Percentiles rank a stretch among this genome's conserved stretches.
These are phyloP conservation scores for Oreonectes daqikongensis DNA, from an alignment of 2,797 vertebrate genomes.

Conservation along the genomic window DNA sequence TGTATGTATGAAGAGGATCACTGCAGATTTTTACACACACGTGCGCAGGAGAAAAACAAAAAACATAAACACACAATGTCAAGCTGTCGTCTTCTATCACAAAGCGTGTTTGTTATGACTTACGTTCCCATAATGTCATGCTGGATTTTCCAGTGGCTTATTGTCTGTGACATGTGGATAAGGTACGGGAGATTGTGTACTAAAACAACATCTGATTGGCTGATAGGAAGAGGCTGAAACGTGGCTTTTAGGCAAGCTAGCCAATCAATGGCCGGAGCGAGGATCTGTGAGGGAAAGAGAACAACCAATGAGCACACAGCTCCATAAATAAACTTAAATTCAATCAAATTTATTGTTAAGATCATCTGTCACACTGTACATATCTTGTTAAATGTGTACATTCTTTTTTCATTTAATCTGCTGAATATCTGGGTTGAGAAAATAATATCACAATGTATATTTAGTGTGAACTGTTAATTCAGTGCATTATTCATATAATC, in stretches of 20 bases:
- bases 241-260: conserved; percentile 80
- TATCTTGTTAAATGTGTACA: too few species aligned
- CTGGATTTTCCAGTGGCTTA: conserved; percentile 67
- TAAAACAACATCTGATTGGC: conserved; percentile 77
- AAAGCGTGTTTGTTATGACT: conserved; percentile 35
- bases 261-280: conserved; percentile 88
- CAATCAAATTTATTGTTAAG: too few species aligned
- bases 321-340: background rate
- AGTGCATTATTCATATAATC: too few species aligned
- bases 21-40: conserved; percentile 52
- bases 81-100: background rate
- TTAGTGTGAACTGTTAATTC: background rate
- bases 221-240: conserved; percentile 79
- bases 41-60: background rate
- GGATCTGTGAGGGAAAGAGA: conserved; percentile 68
- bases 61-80: background rate
- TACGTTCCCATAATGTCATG: conserved; percentile 68
- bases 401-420: too few species aligned
- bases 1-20: conserved; percentile 74
- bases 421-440: too few species aligned
- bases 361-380: too few species aligned
- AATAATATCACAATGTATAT: too few species aligned
- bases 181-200: conserved; percentile 89
- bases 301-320: background rate
- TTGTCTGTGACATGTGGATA: conserved; percentile 81